Evolutionary conservation across 1,140 invertebrate species (phyloP), one percentile per base, ranked within the genome.

Genomic region (Maniola jurtina): DNA sequence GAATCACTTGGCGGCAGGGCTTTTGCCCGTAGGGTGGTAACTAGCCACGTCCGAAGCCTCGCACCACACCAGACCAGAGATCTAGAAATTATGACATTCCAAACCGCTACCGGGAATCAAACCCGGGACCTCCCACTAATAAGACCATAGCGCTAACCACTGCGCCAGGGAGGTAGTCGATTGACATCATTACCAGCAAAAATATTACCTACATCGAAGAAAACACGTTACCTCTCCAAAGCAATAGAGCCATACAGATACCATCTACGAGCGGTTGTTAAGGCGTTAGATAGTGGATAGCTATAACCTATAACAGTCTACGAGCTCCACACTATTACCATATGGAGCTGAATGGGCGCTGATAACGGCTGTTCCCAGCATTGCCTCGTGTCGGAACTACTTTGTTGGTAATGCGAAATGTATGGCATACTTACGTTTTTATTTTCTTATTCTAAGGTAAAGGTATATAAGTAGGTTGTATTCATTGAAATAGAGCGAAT

Each of bases 231-330:
- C 33, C 52, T 55, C 13, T 55, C 33, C 16, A 48, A 36, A 50
- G 47, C 61, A 63, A 63, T 63, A 63, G 50, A 63, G 61, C 50
- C 34, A 63, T 63, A 63, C 14, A 25, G 61, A 63, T 63, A 50
- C 36, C 52, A 63, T 63, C 61, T 55, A 3, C 52, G 52, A 42
- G 34, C 50, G 14, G 60, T 48, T 63, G 50, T 63, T 42, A 63
- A 36, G 61, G 50, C 34, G 61, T 63, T 63, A 63, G 61, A 63
- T 63, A 63, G 61, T 42, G 61, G 50, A 63, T 55, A 55, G 61
- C 48, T 50, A 55, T 63, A 63, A 4, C 25, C 25, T 25, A 25
- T 25, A n/a, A 62, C 42, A 47, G 38, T 40, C 47, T 35, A 33
- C 59, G 45, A 47, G 50, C 52, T 25, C 16, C 50, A 55, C 50